Percentiles rank a stretch among this genome's conserved stretches.
Conservation (phyloP, 2,113 vertebrate species). For the Shinisaurus crocodilurus region DNA sequence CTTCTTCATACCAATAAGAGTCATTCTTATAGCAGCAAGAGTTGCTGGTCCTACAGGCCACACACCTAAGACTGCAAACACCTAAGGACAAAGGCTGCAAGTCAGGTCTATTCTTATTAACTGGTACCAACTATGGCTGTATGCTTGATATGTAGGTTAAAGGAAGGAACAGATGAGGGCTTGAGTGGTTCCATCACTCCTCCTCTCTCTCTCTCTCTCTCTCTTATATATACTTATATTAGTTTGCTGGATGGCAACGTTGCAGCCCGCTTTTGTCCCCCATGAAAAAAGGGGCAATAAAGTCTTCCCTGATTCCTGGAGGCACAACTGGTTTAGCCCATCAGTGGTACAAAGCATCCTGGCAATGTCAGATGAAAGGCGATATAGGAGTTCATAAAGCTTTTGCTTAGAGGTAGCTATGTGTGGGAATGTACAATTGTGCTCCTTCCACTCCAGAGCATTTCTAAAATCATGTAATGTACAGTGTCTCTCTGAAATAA, state of each 20-base stretch:
- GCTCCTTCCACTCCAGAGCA: constrained; percentile 3
- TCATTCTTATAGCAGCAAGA: neutral
- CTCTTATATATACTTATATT: no score
- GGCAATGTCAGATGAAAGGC: neutral
- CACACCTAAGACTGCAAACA: no score
- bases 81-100: neutral
- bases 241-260: neutral
- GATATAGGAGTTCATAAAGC: neutral
- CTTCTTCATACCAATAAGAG: neutral
- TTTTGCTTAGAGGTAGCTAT: neutral
- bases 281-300: neutral
- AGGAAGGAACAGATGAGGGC: neutral
- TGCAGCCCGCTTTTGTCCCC: neutral
- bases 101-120: neutral
- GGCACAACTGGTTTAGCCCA: neutral
- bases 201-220: neutral
- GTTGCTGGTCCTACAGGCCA: neutral
- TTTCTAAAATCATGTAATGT: constrained; percentile 5
- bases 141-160: neutral
- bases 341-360: neutral
- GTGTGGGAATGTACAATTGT: constrained; percentile 7
- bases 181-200: neutral
- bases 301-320: neutral
- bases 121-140: neutral
- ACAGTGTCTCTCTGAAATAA: neutral